phyloP scores from a whole-genome alignment of 2,797 vertebrate species.

The Tragopan temminckii region DNA sequence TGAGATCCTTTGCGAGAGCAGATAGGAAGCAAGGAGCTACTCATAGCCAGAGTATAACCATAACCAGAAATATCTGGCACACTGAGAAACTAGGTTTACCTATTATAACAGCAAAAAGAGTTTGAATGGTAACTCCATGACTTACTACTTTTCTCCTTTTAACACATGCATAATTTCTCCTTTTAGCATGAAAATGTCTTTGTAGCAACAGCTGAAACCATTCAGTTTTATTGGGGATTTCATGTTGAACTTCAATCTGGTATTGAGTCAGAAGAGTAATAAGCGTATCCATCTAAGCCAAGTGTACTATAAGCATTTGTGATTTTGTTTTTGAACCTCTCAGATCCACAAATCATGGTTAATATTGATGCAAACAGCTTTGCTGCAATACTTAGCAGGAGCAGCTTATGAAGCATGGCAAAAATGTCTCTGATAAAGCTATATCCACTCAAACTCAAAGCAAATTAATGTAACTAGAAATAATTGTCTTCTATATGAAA shows the following conservation, averaged over 20 bases:
- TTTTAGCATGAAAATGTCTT: neutral
- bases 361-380: constrained; percentile 18
- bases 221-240: constrained; percentile 5
- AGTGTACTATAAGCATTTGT: neutral
- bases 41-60: neutral
- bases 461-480: neutral
- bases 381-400: neutral
- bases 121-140: neutral
- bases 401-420: neutral
- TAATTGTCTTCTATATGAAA: neutral
- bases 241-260: neutral
- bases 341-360: neutral
- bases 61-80: neutral
- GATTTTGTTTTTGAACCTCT: neutral
- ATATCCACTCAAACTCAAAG: neutral
- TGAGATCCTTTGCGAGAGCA: neutral
- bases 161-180: neutral
- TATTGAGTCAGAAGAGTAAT: neutral
- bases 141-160: neutral
- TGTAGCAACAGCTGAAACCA: constrained; percentile 26
- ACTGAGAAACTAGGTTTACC: neutral
- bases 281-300: neutral
- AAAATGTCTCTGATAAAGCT: neutral
- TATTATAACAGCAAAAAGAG: neutral
- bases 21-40: neutral